A percentile compares a stretch with the other conserved stretches of the same genome.
Evolutionary conservation across 1,140 invertebrate genomes (phyloP).

Genomic region (Pseudomyrmex sp.): DNA sequence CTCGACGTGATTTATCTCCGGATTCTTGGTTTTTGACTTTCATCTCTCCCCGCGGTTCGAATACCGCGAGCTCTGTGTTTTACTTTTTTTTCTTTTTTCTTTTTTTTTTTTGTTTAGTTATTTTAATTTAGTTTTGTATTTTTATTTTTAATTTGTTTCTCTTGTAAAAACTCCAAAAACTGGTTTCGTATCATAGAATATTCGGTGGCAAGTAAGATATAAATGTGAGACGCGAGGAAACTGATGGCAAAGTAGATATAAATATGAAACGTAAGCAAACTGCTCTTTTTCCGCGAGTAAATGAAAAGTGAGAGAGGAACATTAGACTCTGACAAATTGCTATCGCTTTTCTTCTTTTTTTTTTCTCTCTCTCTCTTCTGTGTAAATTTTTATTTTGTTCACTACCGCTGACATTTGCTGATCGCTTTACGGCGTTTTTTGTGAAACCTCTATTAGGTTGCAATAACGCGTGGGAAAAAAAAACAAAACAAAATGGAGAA

Average conservation of each 20-base stretch:
- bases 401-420: too few relatives aligned
- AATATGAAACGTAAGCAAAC: conserved; percentile 21
- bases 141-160: neutral
- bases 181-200: neutral
- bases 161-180: neutral
- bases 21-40: conserved; percentile 72
- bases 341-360: neutral
- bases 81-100: conserved; percentile 19
- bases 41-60: conserved; percentile 62
- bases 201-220: neutral
- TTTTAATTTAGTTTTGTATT: neutral
- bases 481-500: neutral
- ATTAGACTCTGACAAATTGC: neutral
- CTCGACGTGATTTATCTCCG: conserved; percentile 73
- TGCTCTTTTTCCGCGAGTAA: neutral
- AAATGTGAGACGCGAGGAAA: conserved; percentile 2
- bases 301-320: conserved; percentile 9
- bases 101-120: conserved; percentile 10
- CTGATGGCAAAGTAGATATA: neutral
- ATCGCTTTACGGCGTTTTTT: too few relatives aligned
- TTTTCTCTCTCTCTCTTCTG: neutral
- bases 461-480: too few relatives aligned
- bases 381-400: conserved; percentile 15
- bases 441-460: too few relatives aligned
- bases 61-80: conserved; percentile 36